Evolutionary conservation across 2,888 invertebrate genomes (phyloP).

Genomic region (Nephrotoma flavescens): DNA sequence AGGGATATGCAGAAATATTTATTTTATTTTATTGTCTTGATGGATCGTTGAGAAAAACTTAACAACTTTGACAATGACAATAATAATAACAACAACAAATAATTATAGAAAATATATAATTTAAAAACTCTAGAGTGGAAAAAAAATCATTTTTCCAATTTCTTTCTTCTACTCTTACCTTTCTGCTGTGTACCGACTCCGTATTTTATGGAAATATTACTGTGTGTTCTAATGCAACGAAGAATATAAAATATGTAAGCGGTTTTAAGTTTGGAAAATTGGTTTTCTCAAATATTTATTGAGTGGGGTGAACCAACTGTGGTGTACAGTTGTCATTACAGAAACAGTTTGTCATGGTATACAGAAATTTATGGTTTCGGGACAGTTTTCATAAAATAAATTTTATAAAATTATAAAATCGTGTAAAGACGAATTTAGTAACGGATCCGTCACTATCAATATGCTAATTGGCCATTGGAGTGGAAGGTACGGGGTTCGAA

Average conservation of each 20-base stretch:
- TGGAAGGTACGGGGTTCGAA: no score
- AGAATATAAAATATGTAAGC: background rate
- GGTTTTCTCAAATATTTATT: background rate
- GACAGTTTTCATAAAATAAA: no score
- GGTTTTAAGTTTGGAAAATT: background rate
- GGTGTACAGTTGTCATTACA: background rate
- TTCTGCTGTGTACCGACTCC: background rate
- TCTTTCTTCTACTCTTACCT: background rate
- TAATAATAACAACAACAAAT: background rate
- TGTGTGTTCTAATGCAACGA: background rate
- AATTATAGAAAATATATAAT: background rate
- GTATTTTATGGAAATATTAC: background rate
- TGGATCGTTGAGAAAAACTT: background rate
- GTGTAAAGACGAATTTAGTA: no score
- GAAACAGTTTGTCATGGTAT: no score
- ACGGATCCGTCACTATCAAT: no score
- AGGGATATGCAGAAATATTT: background rate
- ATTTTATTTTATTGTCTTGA: background rate
- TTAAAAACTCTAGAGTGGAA: background rate
- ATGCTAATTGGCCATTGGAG: no score
- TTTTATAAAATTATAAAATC: no score
- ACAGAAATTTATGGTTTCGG: no score
- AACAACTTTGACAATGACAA: background rate
- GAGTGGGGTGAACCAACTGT: background rate
- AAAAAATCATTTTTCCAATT: background rate